Percentiles rank a stretch among this genome's conserved stretches.
Evolutionary conservation across 2,888 invertebrate genomes (phyloP).

Genomic region (Drosophila tanythrix): DNA sequence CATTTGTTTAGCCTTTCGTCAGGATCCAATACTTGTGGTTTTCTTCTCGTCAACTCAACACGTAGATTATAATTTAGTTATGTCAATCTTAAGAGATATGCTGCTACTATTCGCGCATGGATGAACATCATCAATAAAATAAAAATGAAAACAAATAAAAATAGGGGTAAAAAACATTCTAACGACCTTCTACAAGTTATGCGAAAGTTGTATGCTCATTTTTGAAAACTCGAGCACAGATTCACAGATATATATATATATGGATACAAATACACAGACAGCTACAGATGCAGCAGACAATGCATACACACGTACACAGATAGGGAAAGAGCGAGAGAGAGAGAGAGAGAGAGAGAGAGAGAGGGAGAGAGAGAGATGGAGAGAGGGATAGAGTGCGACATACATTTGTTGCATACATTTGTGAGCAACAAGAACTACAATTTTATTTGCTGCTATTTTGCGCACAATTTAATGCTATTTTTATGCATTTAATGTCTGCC

Average conservation of each 20-base stretch:
- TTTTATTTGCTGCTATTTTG: conserved; percentile 76
- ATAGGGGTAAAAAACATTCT: background rate
- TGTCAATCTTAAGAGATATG: background rate
- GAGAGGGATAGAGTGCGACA: conserved; percentile 24
- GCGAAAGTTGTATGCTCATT: conserved; percentile 47
- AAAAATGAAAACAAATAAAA: conserved; percentile 5
- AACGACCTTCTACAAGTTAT: conserved; percentile 34
- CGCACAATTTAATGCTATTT: conserved; percentile 77
- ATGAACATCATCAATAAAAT: background rate
- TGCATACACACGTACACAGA: background rate
- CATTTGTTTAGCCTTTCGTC: background rate
- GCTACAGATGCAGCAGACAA: conserved; percentile 21
- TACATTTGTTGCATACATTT: conserved; percentile 68
- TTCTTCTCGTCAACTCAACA: background rate
- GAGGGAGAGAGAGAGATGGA: background rate
- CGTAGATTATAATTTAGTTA: background rate
- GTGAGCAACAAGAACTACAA: conserved; percentile 49
- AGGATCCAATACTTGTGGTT: too few species aligned
- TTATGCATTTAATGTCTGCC: conserved; percentile 73
- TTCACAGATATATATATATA: conserved; percentile 5
- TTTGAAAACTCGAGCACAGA: conserved; percentile 33
- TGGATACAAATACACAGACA: conserved; percentile 11
- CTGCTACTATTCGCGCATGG: background rate
- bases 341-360: background rate
- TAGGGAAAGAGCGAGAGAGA: background rate